These are phyloP conservation scores for Micromesistius poutassou DNA, from an alignment of 2,797 vertebrate species.

Conservation along the genomic window DNA sequence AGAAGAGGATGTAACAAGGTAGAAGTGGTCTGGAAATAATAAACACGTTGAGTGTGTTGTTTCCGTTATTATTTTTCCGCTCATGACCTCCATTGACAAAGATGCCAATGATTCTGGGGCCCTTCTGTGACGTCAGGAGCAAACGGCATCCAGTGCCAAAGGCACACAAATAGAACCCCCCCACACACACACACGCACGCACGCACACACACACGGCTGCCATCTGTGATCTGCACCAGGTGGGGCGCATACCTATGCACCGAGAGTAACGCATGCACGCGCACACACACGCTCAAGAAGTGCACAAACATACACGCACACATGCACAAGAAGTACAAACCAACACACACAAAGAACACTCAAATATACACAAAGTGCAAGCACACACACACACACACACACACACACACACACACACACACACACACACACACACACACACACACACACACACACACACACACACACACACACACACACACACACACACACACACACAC, in stretches of 20 bases:
- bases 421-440: not conserved
- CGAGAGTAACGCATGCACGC: not conserved
- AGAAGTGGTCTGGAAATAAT: not conserved
- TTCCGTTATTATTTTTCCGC: not conserved
- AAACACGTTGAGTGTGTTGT: not conserved
- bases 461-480: slow-evolving; percentile 13
- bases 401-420: slow-evolving; percentile 14
- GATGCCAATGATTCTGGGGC: not conserved
- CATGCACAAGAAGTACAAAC: not conserved
- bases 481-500: slow-evolving; percentile 38
- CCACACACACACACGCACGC: too few relatives aligned
- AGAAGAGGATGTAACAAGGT: not conserved
- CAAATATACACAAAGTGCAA: slow-evolving; percentile 25
- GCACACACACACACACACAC: not conserved
- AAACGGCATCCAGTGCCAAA: not conserved
- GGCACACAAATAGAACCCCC: not conserved
- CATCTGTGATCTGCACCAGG: not conserved
- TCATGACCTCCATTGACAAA: not conserved
- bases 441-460: slow-evolving; percentile 7
- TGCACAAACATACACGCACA: slow-evolving; percentile 18
- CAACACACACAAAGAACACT: slow-evolving; percentile 7
- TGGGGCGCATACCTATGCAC: not conserved
- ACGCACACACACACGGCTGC: not conserved
- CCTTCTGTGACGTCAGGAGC: not conserved
- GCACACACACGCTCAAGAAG: not conserved